A percentile compares a stretch with the other conserved stretches of the same genome.
Evolutionary conservation across 2,888 invertebrate genomes (phyloP).

Genomic region (Chrysolina oricalcia): DNA sequence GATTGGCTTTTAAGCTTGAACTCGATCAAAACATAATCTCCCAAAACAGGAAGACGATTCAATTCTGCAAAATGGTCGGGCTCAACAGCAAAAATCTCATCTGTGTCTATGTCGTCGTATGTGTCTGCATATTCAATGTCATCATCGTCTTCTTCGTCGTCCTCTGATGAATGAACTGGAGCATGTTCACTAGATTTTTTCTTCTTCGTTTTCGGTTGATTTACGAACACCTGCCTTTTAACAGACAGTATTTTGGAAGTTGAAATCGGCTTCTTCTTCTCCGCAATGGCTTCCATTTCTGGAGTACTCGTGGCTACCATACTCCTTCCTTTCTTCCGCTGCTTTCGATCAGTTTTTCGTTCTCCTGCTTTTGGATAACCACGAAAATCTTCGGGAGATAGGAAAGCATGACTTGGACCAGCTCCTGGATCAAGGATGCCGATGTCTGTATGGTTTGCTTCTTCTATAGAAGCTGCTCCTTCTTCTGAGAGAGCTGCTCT

Average conservation of each 20-base stretch:
- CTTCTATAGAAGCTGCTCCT: too few relatives aligned
- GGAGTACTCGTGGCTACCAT: too few relatives aligned
- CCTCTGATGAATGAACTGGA: background rate
- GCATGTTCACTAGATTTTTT: slow-evolving; percentile 1
- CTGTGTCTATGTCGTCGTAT: slow-evolving; percentile 13
- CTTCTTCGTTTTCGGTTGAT: too few relatives aligned
- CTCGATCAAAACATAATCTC: slow-evolving; percentile 28
- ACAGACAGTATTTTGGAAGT: too few relatives aligned
- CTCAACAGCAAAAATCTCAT: slow-evolving; percentile 3
- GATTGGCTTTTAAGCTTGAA: slow-evolving; percentile 26
- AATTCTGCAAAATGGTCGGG: slow-evolving; percentile 22
- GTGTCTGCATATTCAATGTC: slow-evolving; percentile 12
- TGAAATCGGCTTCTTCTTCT: too few relatives aligned
- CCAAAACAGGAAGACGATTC: slow-evolving; percentile 18
- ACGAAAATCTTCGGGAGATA: slow-evolving; percentile 13
- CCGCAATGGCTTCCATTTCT: too few relatives aligned
- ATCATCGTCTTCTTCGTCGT: background rate
- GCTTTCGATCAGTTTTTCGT: too few relatives aligned
- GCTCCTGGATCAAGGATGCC: background rate
- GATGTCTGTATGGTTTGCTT: too few relatives aligned
- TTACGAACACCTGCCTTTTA: too few relatives aligned
- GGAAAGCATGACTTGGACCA: background rate
- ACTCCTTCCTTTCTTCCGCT: background rate
- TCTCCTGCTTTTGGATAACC: too few relatives aligned
- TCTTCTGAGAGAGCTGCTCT: too few relatives aligned